Evolutionary conservation across 2,888 invertebrate genomes (phyloP).

Genomic region (Dicyrtoma fusca): DNA sequence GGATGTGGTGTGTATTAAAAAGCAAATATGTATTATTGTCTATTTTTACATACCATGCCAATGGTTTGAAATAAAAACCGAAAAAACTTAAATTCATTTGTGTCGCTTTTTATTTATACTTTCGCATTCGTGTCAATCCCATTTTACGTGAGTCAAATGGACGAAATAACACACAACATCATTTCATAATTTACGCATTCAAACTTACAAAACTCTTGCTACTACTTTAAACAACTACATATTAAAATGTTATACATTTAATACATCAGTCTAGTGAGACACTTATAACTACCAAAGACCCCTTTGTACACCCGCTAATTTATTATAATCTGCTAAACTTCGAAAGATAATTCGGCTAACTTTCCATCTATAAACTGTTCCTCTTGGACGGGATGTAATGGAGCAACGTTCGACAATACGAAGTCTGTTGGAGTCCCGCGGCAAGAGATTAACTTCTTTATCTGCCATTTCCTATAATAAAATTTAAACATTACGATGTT

Average conservation of each 20-base stretch:
- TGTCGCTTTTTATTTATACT: not conserved
- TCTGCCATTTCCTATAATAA: constrained; percentile 75
- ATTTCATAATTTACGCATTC: too few species aligned
- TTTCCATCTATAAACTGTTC: constrained; percentile 78
- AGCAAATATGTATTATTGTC: not conserved
- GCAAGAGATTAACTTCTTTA: constrained; percentile 75
- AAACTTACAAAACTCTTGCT: not conserved
- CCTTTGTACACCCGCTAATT: constrained; percentile 85
- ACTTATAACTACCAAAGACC: constrained; percentile 79
- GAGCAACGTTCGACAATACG: constrained; percentile 78
- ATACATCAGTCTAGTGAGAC: too few species aligned
- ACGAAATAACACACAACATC: too few species aligned
- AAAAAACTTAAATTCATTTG: constrained; percentile 5
- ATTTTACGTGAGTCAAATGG: too few species aligned
- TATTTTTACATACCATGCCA: constrained; percentile 26
- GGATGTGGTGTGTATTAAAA: constrained; percentile 18
- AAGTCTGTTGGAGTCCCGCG: constrained; percentile 71
- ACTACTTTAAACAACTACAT: too few species aligned
- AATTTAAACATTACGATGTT: too few species aligned
- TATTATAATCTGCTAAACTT: constrained; percentile 89
- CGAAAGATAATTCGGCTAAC: constrained; percentile 90
- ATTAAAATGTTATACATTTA: too few species aligned
- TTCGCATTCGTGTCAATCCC: too few species aligned
- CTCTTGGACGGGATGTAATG: constrained; percentile 84
- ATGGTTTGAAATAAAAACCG: constrained; percentile 37